Evolutionary conservation across 2,113 vertebrate genomes (phyloP).

Genomic region (Ginglymostoma cirratum): DNA sequence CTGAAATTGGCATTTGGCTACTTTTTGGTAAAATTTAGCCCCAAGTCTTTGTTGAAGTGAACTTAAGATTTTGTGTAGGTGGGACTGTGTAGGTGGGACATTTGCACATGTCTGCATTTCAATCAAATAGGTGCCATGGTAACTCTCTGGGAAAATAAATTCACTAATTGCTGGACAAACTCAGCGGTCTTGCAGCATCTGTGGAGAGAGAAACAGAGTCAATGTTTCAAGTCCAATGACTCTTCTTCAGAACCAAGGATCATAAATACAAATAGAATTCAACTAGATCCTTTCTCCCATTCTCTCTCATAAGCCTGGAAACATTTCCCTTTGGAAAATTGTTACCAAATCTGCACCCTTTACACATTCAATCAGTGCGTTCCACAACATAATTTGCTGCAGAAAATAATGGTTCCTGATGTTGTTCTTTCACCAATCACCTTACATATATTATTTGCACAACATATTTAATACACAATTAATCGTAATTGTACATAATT

Average conservation of each 20-base stretch:
- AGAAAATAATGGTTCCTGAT: neutral
- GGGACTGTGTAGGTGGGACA: too few species aligned
- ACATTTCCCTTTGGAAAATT: neutral
- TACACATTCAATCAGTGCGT: neutral
- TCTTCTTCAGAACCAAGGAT: neutral
- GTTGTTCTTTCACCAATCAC: neutral
- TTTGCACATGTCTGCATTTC: too few species aligned
- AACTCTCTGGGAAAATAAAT: neutral
- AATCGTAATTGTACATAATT: neutral
- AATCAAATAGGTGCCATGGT: too few species aligned
- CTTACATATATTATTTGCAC: neutral
- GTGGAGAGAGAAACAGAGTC: neutral
- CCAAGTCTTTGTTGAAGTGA: too few species aligned
- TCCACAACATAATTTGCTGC: neutral
- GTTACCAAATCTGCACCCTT: neutral
- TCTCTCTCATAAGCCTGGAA: neutral
- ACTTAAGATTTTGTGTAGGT: too few species aligned
- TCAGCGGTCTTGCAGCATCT: too few species aligned
- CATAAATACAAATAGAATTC: too few species aligned
- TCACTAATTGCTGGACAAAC: neutral
- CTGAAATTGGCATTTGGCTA: too few species aligned
- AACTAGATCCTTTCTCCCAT: too few species aligned
- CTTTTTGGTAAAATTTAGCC: too few species aligned
- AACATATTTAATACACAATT: too few species aligned
- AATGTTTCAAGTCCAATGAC: neutral